These are phyloP conservation scores for Cyprinella venusta DNA, from an alignment of 2,797 vertebrate species.

Conservation along the genomic window DNA sequence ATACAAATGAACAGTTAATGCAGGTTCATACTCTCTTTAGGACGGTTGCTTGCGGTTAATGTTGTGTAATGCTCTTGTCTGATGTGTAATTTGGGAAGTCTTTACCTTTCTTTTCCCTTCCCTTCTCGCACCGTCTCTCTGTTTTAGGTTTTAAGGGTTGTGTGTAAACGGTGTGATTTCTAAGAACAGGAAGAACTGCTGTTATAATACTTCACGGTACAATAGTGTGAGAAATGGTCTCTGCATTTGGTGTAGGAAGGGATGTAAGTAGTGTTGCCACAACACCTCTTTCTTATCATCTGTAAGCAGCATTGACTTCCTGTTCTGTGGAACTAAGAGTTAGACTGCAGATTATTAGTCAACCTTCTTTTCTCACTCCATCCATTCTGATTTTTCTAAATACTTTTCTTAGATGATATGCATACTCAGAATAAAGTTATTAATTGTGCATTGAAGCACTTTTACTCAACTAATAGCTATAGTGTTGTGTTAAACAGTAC, in stretches of 20 bases:
- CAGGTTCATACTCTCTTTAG: not conserved
- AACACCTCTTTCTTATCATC: conserved; percentile 5
- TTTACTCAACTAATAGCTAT: not conserved
- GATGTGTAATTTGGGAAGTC: not conserved
- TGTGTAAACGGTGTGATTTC: not conserved
- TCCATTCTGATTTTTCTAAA: not conserved
- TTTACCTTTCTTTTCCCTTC: not conserved
- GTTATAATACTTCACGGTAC: not conserved
- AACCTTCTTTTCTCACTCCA: not conserved
- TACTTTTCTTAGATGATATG: not conserved
- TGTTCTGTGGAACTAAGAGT: not conserved
- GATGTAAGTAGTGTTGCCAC: not conserved
- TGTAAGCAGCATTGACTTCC: not conserved
- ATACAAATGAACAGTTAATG: not conserved
- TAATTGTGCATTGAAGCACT: not conserved
- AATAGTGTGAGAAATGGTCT: not conserved
- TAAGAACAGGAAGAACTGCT: conserved; percentile 14
- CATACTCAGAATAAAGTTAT: not conserved
- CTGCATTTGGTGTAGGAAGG: not conserved
- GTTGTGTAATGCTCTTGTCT: not conserved
- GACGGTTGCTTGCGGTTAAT: not conserved
- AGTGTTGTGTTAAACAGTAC: not conserved
- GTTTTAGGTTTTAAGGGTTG: not conserved
- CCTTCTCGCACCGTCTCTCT: not conserved
- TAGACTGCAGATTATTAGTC: not conserved